A percentile compares a stretch with the other conserved stretches of the same genome.
Evolutionary conservation across 1,140 invertebrate species (phyloP).

Genomic region (Pemphigus obesinymphae): DNA sequence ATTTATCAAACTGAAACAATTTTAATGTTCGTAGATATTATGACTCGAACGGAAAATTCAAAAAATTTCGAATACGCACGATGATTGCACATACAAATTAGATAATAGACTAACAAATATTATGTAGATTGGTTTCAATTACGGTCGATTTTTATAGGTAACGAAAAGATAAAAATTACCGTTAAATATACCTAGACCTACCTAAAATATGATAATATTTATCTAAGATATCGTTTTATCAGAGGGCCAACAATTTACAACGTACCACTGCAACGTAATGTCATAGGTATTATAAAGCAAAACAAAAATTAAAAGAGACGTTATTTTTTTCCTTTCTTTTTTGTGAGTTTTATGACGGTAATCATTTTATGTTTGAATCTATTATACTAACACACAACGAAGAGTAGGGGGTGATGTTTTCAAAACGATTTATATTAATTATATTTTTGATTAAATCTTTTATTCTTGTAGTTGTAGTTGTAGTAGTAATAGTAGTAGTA

Average conservation of each 20-base stretch:
- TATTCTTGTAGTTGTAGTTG: background rate
- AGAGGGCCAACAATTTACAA: background rate
- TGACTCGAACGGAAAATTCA: background rate
- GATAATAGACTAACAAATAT: background rate
- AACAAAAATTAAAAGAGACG: background rate
- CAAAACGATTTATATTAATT: background rate
- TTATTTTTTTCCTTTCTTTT: background rate
- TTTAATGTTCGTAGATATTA: too few relatives aligned
- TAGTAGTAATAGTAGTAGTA: too few relatives aligned
- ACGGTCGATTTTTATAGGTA: background rate
- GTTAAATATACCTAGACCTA: too few relatives aligned
- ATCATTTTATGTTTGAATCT: background rate
- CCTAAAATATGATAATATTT: background rate
- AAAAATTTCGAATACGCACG: background rate
- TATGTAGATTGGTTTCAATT: background rate
- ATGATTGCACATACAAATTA: background rate
- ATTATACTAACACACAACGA: background rate
- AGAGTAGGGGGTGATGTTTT: background rate
- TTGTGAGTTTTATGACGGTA: background rate
- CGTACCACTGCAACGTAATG: background rate
- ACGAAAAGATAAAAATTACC: background rate
- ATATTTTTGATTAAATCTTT: background rate
- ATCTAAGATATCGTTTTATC: background rate
- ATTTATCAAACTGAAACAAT: background rate
- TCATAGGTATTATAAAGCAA: background rate